Percentiles rank a stretch among this genome's conserved stretches.
Evolutionary conservation across 2,888 invertebrate species (phyloP).

Genomic region (Troglohyphantes excavatus): DNA sequence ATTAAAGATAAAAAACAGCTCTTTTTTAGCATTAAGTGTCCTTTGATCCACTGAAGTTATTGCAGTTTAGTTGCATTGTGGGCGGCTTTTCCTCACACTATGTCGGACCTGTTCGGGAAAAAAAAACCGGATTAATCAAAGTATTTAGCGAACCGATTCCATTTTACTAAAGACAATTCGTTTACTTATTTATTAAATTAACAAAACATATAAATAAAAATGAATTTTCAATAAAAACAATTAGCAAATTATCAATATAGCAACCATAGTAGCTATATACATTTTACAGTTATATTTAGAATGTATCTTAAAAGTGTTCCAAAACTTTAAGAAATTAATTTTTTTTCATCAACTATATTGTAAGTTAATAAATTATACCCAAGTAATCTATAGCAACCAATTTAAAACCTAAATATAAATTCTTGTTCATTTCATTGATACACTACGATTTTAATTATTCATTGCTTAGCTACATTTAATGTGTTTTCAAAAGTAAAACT

Average conservation of each 20-base stretch:
- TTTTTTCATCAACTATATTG: no score
- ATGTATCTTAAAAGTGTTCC: no score
- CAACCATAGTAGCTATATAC: no score
- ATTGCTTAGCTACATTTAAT: no score
- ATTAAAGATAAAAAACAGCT: conserved; percentile 67
- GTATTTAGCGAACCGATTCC: background rate
- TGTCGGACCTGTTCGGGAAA: conserved; percentile 54
- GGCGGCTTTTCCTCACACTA: conserved; percentile 58
- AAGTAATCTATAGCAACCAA: no score
- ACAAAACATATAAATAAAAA: background rate
- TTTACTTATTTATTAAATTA: background rate
- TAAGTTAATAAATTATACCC: no score
- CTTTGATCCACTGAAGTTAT: conserved; percentile 66
- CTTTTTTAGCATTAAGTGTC: conserved; percentile 13
- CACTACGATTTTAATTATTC: no score
- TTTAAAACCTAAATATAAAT: no score
- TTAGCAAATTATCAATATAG: background rate
- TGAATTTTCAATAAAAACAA: background rate
- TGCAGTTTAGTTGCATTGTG: conserved; percentile 28
- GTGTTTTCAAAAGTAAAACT: no score
- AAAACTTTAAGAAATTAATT: no score
- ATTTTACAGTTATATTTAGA: no score
- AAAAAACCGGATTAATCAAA: background rate
- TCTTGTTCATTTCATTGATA: no score
- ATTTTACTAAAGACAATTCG: background rate